Percentiles rank a stretch among this genome's conserved stretches.
Conservation (phyloP, 2,888 invertebrate genomes). For the Nephrotoma flavescens region DNA sequence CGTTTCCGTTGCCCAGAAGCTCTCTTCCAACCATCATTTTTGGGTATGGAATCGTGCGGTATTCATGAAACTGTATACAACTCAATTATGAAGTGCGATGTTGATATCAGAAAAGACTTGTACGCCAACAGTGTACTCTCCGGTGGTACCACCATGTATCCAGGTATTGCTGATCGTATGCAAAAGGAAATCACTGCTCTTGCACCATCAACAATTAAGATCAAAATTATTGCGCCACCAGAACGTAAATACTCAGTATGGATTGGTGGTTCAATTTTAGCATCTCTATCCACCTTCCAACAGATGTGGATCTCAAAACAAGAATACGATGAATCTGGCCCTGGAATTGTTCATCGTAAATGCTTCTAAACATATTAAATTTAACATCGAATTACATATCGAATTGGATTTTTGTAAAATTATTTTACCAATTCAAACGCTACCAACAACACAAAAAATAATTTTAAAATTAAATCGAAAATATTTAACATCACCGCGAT, state of each 20-base stretch:
- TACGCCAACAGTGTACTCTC: conserved; percentile 87
- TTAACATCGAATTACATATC: neutral
- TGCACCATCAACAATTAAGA: conserved; percentile 84
- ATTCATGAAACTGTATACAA: conserved; percentile 92
- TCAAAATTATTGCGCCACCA: conserved; percentile 86
- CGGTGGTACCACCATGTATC: conserved; percentile 79
- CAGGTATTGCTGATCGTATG: conserved; percentile 85
- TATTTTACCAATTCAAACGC: neutral
- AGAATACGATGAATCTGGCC: conserved; percentile 90
- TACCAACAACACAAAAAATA: neutral
- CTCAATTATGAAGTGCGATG: conserved; percentile 95
- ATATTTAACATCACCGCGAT: neutral
- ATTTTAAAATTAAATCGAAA: neutral
- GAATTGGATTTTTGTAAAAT: neutral
- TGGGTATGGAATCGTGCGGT: conserved; percentile 68
- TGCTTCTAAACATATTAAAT: conserved; percentile 63
- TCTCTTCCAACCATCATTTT: conserved; percentile 85
- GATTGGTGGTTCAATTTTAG: conserved; percentile 86
- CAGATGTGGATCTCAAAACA: conserved; percentile 96
- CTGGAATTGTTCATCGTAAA: conserved; percentile 92
- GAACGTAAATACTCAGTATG: conserved; percentile 92
- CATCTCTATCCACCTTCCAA: conserved; percentile 84
- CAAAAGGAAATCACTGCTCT: conserved; percentile 85
- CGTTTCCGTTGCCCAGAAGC: conserved; percentile 93
- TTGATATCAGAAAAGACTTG: conserved; percentile 86